Evolutionary conservation across 2,113 vertebrate species (phyloP).

Genomic region (Narcine bancroftii): DNA sequence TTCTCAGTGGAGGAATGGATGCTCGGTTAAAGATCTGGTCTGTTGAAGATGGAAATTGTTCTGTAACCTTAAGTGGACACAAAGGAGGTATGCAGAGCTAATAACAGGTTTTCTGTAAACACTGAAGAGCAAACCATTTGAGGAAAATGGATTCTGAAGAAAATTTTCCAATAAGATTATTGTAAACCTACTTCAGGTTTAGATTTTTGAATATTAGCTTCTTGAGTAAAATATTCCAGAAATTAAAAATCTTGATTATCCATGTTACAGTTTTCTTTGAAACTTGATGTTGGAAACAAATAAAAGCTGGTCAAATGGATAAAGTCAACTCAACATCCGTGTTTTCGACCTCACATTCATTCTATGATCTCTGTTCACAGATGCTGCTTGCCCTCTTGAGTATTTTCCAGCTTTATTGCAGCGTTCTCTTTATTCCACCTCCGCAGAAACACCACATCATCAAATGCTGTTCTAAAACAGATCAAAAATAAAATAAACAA

Average conservation of each 20-base stretch:
- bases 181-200: not conserved
- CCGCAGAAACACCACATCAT: not conserved
- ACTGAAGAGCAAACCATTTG: not conserved
- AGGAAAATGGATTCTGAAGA: conserved; percentile 16
- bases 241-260: not conserved
- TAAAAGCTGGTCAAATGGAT: too few relatives aligned
- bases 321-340: too few relatives aligned
- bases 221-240: not conserved
- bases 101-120: too few relatives aligned
- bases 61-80: conserved; percentile 64
- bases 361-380: too few relatives aligned
- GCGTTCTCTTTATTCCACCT: not conserved
- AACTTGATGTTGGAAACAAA: too few relatives aligned
- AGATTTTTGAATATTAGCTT: not conserved
- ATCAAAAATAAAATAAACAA: not conserved
- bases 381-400: too few relatives aligned
- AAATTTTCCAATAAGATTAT: not conserved
- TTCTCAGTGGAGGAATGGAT: conserved; percentile 69
- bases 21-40: conserved; percentile 69
- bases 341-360: too few relatives aligned
- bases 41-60: conserved; percentile 61
- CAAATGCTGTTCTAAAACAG: not conserved
- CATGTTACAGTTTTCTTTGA: too few relatives aligned
- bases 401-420: not conserved
- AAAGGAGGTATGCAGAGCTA: conserved; percentile 57